Base-by-base conservation (phyloP, 2,888 invertebrate species). In the Pantelozetes paolii region DNA sequence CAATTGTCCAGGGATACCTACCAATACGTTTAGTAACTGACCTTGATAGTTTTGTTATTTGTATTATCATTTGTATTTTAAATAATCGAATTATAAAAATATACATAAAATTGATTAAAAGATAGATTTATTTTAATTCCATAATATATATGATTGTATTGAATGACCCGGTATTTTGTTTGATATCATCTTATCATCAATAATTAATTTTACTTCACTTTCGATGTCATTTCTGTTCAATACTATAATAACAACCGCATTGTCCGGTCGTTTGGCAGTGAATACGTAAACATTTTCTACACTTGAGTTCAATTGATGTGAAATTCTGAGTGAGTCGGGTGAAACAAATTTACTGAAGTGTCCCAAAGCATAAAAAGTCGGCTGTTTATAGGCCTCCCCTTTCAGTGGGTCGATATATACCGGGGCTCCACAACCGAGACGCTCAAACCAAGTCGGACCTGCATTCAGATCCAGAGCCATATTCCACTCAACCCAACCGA, bases 401-500 rank as follows among this genome's bases (percentile, higher is more conserved):
- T 79, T 81, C 0, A 82, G 81, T 1, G 84, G 79, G 77, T 88
- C 86, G 0, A 89, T 86, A 75, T 90, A 84, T 71, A 95, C 88
- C 0, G 93, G 87, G 0, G 92, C 85, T 82, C 69, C 69, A 69
- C 26, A 69, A 9, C 69, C 69, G 1, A 1, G 1, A 3, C n/a
- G 18, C 5, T 15, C n/a, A 69, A 87, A 87, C 88, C 90, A 92
- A 80, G 89, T 91, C 0, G 94, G 94, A 0, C 93, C 92, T 23
- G 94, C 94, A 0, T 80, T 77, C 73, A 85, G 82, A 80, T 91
- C 85, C 26, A 95, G 82, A 23, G 88, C 89, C 71, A 94, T 83
- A 82, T 95, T 96, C 94, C 94, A 95, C 81, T 95, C 94, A 0
- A 91, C 85, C 93, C 94, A 95, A 1, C 91, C 93, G 26, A 86